phyloP scores from a whole-genome alignment of 2,888 invertebrate species.

The Idaea aversata region DNA sequence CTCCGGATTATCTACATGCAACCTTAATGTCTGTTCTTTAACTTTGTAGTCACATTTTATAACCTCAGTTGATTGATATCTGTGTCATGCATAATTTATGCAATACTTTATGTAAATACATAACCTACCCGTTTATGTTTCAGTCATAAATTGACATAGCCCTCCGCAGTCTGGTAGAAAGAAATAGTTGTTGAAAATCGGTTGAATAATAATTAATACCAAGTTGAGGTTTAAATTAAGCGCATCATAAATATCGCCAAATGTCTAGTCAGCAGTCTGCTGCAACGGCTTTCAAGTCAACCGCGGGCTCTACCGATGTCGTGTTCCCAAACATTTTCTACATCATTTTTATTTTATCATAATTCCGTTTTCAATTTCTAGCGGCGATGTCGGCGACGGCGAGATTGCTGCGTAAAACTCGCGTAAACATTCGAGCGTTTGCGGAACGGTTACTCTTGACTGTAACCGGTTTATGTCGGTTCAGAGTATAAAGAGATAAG shows the following conservation, averaged over 20 bases:
- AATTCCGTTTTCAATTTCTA: constrained; percentile 76
- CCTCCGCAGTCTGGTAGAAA: not conserved
- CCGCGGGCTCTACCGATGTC: constrained; percentile 16
- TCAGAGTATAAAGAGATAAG: constrained; percentile 74
- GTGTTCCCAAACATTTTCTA: constrained; percentile 38
- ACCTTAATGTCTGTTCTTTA: not conserved
- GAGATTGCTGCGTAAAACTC: constrained; percentile 76
- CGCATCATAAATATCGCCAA: constrained; percentile 55
- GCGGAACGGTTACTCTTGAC: constrained; percentile 64
- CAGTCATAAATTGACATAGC: too few relatives aligned
- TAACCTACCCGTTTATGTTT: too few relatives aligned
- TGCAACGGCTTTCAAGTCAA: constrained; percentile 17
- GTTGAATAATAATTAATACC: not conserved
- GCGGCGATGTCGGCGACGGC: constrained; percentile 46
- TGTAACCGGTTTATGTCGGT: constrained; percentile 70
- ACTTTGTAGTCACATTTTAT: too few relatives aligned
- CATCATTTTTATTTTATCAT: constrained; percentile 68
- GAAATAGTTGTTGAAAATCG: not conserved
- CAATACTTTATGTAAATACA: too few relatives aligned
- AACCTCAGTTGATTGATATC: too few relatives aligned
- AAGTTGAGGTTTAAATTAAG: constrained; percentile 48
- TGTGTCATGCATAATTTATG: too few relatives aligned
- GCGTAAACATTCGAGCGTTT: constrained; percentile 74
- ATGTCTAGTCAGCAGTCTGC: constrained; percentile 43
- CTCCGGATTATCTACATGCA: not conserved